Evolutionary conservation across 2,797 vertebrate genomes (phyloP), one percentile per base, ranked within the genome.

Genomic region (Sandelia bainsii): DNA sequence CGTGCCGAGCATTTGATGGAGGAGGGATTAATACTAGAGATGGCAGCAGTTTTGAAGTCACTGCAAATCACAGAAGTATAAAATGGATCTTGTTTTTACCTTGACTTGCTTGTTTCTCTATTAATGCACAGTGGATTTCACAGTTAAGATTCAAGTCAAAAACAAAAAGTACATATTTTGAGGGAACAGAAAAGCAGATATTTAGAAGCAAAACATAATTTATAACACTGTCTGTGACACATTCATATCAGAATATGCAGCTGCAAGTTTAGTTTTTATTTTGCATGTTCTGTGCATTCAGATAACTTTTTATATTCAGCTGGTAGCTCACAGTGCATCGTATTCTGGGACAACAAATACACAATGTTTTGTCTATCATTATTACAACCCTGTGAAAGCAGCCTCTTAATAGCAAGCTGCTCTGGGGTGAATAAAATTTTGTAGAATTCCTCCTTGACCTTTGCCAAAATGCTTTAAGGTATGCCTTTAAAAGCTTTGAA

Each of bases 401-500:
- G 59, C 19, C 71, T n/a, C 20, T 69, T 79, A 79, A 82, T 42
- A 72, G 58, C 63, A 62, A 9, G 2, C 63, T 40, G 69, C 86
- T 82, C 57, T 14, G 52, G 79, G 81, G 58, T 53, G 63, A 83
- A 79, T 77, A 77, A 65, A 80, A 77, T 72, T 89, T 89, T 79
- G 66, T 54, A 56, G 53, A 91, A 88, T 87, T 81, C 73, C 79
- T 88, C 71, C 81, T 77, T 83, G 78, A 91, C 87, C 84, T 91
- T 90, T 87, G 81, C 83, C 73, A 82, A 72, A 88, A 78, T 14
- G 71, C 86, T 88, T 81, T 65, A 76, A 86, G 84, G 75, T 76
- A 78, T 66, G 61, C 77, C 76, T 78, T 79, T 78, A 68, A 75
- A 82, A 58, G 81, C 85, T 79, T 71, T 75, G 46, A 90, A 79